Conservation (phyloP, 1,140 invertebrate species). For the Drosophila sucinea region DNA sequence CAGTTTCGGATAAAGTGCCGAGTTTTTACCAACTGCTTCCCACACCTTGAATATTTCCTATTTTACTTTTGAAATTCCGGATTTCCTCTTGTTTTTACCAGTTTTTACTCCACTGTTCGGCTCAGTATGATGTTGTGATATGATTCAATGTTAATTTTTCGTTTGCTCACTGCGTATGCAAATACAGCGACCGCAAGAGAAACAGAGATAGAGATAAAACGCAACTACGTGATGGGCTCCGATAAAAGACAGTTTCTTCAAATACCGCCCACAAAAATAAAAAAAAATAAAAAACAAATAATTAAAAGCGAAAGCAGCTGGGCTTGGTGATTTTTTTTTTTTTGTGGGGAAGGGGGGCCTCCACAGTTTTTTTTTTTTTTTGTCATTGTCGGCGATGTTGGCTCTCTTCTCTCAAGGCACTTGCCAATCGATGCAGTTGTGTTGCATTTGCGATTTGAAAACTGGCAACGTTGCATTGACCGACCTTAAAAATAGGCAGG, state of each 20-base stretch:
- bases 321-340: conserved; percentile 23
- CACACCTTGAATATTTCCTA: background rate
- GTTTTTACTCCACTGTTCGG: conserved; percentile 32
- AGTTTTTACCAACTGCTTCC: background rate
- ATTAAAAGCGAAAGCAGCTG: conserved; percentile 68
- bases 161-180: conserved; percentile 66
- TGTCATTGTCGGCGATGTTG: conserved; percentile 12
- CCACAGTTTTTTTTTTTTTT: conserved; percentile 30
- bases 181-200: conserved; percentile 37
- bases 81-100: background rate
- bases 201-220: conserved; percentile 64
- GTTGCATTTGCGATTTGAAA: conserved; percentile 50
- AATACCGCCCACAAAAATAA: conserved; percentile 67
- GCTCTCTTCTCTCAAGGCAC: conserved; percentile 56
- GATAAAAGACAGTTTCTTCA: conserved; percentile 60
- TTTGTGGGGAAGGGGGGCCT: conserved; percentile 35
- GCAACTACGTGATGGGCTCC: conserved; percentile 64
- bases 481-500: conserved; percentile 33
- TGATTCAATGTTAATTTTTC: conserved; percentile 54
- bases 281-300: conserved; percentile 34
- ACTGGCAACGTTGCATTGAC: conserved; percentile 52
- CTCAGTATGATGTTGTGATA: background rate
- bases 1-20: background rate
- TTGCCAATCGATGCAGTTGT: conserved; percentile 67
- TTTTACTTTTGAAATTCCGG: background rate